Evolutionary conservation across 2,797 vertebrate species (phyloP).

Genomic region (Allobates femoralis): DNA sequence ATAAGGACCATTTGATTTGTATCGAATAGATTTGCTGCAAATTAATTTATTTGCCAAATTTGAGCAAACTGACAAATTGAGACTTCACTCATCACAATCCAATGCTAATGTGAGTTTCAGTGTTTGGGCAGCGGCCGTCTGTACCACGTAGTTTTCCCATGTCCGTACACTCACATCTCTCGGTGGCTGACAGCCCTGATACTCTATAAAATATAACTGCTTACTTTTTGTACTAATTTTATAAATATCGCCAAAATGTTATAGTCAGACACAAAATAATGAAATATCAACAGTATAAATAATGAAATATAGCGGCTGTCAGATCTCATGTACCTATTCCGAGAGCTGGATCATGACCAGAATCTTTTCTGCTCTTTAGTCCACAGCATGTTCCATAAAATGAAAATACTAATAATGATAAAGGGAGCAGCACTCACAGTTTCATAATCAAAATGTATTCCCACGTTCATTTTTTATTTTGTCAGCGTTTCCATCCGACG

Average conservation of each 20-base stretch:
- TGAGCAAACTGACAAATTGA: too few relatives aligned
- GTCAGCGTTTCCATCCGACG: constrained; percentile 52
- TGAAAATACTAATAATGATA: constrained; percentile 59
- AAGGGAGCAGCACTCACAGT: constrained; percentile 54
- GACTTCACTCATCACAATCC: too few relatives aligned
- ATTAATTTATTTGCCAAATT: too few relatives aligned
- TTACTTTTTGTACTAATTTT: neutral
- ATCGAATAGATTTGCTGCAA: too few relatives aligned
- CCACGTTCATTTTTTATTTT: constrained; percentile 61
- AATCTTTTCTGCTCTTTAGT: constrained; percentile 42
- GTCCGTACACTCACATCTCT: neutral
- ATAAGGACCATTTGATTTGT: too few relatives aligned
- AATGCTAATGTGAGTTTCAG: neutral
- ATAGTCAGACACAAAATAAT: neutral
- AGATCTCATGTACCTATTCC: constrained; percentile 20
- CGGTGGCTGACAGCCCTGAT: neutral
- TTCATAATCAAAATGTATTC: constrained; percentile 62
- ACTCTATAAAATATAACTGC: neutral
- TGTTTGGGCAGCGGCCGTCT: neutral
- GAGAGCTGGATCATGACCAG: constrained; percentile 34
- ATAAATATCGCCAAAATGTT: neutral
- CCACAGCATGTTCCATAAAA: constrained; percentile 49
- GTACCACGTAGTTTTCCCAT: neutral
- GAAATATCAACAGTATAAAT: constrained; percentile 13
- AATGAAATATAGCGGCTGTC: constrained; percentile 5